Evolutionary conservation across 2,113 vertebrate species (phyloP), one percentile per base, ranked within the genome.

Genomic region (Nyctereutes procyonoides): DNA sequence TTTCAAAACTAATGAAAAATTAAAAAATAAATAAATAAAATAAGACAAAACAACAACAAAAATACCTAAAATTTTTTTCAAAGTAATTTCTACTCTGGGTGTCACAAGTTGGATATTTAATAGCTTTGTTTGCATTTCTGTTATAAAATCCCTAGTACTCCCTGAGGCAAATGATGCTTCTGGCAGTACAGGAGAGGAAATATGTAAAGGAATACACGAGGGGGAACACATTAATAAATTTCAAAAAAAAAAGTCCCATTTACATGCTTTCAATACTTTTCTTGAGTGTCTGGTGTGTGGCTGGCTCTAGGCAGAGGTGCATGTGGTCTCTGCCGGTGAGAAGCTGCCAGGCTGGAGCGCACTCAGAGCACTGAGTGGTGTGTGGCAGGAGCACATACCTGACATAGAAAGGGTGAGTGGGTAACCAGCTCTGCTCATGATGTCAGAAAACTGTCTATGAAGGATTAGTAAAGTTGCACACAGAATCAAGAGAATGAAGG

Each of bases 381-480:
- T 11, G 43, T 24, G 5, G 8, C 10, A 4, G 15, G 17, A 19
- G 32, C 35, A 56, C 4, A 0, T 3, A 28, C 12, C 20, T 11
- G 30, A 22, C 3, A 24, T 62, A 7, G 22, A 71, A 55, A 56
- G 30, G 3, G 19, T 53, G 8, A 51, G 24, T 1, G 53, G 84
- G 67, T 10, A 14, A 53, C 3, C 60, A 17, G 43, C 15, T 63
- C 26, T 48, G n/a, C 28, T 43, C 71, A 16, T 1, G 55, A 80
- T 20, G 9, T 53, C 15, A n/a, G 53, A 32, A 30, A n/a, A 51
- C 15, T 4, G 38, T 24, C 38, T 38, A 5, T 17, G 43, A 43
- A 30, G 26, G 16, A 32, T 2, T 28, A 16, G 13, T 3, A 5
- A 63, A 30, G 20, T 11, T 17, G 35, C 17, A 67, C 53, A 38